Evolutionary conservation across 2,797 vertebrate genomes (phyloP), one percentile per base, ranked within the genome.

Genomic region (Acropternis orthonyx): DNA sequence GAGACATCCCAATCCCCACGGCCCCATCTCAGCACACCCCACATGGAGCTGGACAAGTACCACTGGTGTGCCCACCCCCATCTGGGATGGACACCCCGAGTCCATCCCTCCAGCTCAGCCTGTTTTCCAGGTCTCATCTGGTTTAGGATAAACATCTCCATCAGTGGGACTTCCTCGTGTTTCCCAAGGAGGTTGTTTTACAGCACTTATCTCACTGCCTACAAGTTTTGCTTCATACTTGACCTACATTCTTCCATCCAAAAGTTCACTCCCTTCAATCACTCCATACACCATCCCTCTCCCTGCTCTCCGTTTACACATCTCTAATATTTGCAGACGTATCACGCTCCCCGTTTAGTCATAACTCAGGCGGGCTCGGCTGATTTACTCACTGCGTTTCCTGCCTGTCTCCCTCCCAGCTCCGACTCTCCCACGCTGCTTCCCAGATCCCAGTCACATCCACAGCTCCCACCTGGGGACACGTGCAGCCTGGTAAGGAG

Each of bases 241-340:
- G 92, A 95, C 96, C 92, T 94, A 96, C 81, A 92, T 97, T 96
- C 94, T 77, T 36, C 84, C 75, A 92, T 92, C 91, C 75, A 27
- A 93, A 96, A 97, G 93, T 96, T 95, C 96, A 92, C 44, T 93
- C 84, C 94, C 68, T 93, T 96, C 93, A 93, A 94, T 96, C 94
- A 92, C 49, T 69, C 84, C 81, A 56, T 15, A 46, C 67, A 46
- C 58, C 88, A 87, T 36, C 91, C 92, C 49, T 94, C 90, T 93
- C 82, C 73, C 88, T 94, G 51, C 74, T 68, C 78, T 3, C 4
- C 95, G 95, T 97, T 97, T 97, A 96, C 95, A 97, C 88, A 85
- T 71, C 48, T 94, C 84, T 92, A 85, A 54, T 94, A 85, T 92
- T 92, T 93, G 95, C 86, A 87, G 94, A 93, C 82, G 91, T 87